A percentile compares a stretch with the other conserved stretches of the same genome.
Conservation (phyloP, 2,797 vertebrate genomes). For the Lagodon rhomboides region DNA sequence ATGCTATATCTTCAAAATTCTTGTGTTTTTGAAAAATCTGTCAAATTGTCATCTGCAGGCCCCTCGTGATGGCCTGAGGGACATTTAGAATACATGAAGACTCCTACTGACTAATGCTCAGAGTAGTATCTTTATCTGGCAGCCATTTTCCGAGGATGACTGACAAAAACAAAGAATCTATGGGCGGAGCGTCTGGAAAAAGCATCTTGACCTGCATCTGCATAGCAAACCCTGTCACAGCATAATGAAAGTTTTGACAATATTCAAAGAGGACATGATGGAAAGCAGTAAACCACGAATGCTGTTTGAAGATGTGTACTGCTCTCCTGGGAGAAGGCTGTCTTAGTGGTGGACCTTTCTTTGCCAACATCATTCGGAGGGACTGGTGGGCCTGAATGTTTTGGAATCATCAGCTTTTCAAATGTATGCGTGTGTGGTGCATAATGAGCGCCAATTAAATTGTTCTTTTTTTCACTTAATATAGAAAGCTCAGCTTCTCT, state of each 20-base stretch:
- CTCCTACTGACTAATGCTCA: constrained; percentile 56
- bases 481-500: constrained; percentile 42
- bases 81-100: constrained; percentile 65
- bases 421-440: constrained; percentile 69
- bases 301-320: constrained; percentile 77
- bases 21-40: constrained; percentile 38
- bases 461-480: constrained; percentile 59
- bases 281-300: constrained; percentile 75
- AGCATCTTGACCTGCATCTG: constrained; percentile 78
- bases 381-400: constrained; percentile 79
- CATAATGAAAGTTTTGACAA: constrained; percentile 80
- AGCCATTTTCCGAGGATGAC: constrained; percentile 52
- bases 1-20: constrained; percentile 22
- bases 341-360: constrained; percentile 69
- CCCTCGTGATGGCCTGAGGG: constrained; percentile 73
- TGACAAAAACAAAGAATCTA: constrained; percentile 69
- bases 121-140: constrained; percentile 47
- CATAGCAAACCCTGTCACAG: constrained; percentile 74
- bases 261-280: constrained; percentile 80
- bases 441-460: constrained; percentile 83
- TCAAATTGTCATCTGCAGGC: constrained; percentile 51
- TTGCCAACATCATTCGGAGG: constrained; percentile 67
- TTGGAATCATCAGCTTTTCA: constrained; percentile 74
- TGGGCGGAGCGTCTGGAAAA: constrained; percentile 64
- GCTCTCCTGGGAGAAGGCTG: constrained; percentile 76